A percentile compares a stretch with the other conserved stretches of the same genome.
Conservation (phyloP, 2,888 invertebrate species). For the Ametastegia equiseti region DNA sequence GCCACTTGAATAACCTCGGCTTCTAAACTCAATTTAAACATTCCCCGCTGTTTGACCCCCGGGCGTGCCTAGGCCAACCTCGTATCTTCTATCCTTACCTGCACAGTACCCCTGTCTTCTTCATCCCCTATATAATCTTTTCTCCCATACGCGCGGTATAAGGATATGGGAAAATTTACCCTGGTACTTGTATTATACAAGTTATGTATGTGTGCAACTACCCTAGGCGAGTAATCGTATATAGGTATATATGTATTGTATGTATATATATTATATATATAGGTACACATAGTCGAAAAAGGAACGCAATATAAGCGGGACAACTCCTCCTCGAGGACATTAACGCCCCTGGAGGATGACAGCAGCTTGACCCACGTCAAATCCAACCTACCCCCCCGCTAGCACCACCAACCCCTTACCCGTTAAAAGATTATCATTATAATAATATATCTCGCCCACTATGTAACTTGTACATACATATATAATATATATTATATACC, state of each 20-base stretch:
- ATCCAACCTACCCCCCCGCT: not conserved
- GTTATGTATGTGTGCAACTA: too few species aligned
- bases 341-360: constrained; percentile 43
- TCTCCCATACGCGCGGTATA: too few species aligned
- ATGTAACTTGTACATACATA: too few species aligned
- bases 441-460: not conserved
- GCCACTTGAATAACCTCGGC: constrained; percentile 23
- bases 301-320: constrained; percentile 29
- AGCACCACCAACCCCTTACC: not conserved
- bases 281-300: not conserved
- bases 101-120: not conserved
- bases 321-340: constrained; percentile 23
- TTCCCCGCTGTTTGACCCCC: constrained; percentile 15
- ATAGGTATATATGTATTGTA: not conserved
- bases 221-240: not conserved
- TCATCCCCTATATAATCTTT: too few species aligned
- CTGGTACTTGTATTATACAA: too few species aligned
- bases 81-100: not conserved
- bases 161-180: too few species aligned
- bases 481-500: too few species aligned
- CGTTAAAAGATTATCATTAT: constrained; percentile 25
- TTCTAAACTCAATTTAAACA: constrained; percentile 40
- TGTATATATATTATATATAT: too few species aligned
- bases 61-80: constrained; percentile 10
- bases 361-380: constrained; percentile 49